Conservation (phyloP, 2,797 vertebrate genomes). For the Characodon lateralis region DNA sequence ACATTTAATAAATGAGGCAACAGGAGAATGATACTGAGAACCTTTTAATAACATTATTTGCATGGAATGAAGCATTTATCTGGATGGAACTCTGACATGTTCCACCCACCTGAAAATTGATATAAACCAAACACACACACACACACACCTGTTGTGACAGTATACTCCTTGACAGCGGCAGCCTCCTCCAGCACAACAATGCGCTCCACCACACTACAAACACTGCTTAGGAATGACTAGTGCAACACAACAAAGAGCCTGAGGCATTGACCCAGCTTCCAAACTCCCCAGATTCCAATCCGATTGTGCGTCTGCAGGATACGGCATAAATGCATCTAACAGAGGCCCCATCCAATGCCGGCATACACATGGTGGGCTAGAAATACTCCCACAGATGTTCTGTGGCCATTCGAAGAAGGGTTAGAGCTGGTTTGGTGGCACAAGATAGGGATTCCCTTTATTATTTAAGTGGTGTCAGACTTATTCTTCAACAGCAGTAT, state of each 20-base stretch:
- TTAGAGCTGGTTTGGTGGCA: not conserved
- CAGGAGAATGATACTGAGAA: not conserved
- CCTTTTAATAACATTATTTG: not conserved
- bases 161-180: conserved; percentile 5
- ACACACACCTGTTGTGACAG: not conserved
- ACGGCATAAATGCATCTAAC: not conserved
- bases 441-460: too few relatives aligned
- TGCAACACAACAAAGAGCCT: conserved; percentile 4
- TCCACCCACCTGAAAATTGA: conserved; percentile 2
- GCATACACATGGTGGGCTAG: not conserved
- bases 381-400: not conserved
- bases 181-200: conserved; percentile 11
- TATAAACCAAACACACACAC: not conserved
- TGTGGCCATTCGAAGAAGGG: not conserved
- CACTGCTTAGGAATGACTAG: conserved; percentile 2
- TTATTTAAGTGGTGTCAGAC: not conserved
- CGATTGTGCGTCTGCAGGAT: conserved; percentile 3
- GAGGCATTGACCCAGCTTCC: conserved; percentile 20
- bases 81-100: not conserved
- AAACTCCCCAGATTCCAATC: conserved; percentile 17
- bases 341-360: not conserved
- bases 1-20: not conserved
- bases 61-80: not conserved
- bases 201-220: conserved; percentile 1
- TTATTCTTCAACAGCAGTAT: not conserved